Evolutionary conservation across 1,140 invertebrate genomes (phyloP).

Genomic region (Bombus terrestris): DNA sequence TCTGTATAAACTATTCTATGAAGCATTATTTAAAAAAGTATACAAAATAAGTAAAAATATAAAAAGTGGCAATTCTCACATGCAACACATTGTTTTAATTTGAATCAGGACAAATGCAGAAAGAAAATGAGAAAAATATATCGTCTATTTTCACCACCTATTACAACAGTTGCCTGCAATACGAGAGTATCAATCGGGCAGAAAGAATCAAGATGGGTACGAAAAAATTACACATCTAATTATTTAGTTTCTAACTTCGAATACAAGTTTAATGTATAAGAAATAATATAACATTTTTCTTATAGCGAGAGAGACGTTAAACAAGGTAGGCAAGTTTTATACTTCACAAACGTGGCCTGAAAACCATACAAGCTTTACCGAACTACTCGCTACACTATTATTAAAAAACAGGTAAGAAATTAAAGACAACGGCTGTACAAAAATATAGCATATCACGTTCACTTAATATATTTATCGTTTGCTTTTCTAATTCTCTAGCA

Average conservation of each 20-base stretch:
- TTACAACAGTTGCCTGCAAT: constrained; percentile 67
- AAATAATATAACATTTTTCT: constrained; percentile 20
- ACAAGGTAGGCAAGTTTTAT: constrained; percentile 59
- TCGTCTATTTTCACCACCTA: constrained; percentile 48
- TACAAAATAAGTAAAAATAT: background rate
- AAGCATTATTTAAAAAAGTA: background rate
- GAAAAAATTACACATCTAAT: background rate
- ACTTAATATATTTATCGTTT: background rate
- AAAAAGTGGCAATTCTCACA: background rate
- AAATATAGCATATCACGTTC: constrained; percentile 11
- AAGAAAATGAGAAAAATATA: constrained; percentile 42
- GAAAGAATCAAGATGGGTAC: constrained; percentile 61
- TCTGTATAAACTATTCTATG: background rate
- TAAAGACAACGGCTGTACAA: background rate
- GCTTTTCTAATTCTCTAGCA: constrained; percentile 47
- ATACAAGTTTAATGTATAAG: constrained; percentile 19
- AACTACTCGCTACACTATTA: constrained; percentile 53
- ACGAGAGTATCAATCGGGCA: constrained; percentile 32
- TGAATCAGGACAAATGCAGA: constrained; percentile 63
- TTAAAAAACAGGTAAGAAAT: constrained; percentile 52
- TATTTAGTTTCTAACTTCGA: background rate
- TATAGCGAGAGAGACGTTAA: constrained; percentile 58
- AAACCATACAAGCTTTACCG: constrained; percentile 50
- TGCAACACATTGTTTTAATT: background rate
- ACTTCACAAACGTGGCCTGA: constrained; percentile 8